Evolutionary conservation across 2,113 vertebrate genomes (phyloP).

Genomic region (Prionailurus bengalensis): DNA sequence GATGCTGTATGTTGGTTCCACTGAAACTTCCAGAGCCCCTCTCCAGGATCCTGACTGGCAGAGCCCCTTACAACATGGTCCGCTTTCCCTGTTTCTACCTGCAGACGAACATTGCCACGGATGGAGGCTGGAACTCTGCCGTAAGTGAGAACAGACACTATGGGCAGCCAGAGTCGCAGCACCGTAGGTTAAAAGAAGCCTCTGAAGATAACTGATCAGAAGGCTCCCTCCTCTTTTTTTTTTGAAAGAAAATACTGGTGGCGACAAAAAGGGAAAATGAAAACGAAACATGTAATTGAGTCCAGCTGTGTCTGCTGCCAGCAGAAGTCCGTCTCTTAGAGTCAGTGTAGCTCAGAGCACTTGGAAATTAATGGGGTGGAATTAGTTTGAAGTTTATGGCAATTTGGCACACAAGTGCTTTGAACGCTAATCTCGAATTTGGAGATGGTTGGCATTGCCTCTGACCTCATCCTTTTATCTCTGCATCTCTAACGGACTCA

Average conservation of each 20-base stretch:
- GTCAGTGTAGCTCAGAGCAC: background rate
- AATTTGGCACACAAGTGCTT: conserved; percentile 57
- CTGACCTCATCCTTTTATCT: conserved; percentile 47
- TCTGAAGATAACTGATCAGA: conserved; percentile 37
- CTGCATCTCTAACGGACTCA: background rate
- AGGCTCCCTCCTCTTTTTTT: background rate
- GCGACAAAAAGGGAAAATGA: conserved; percentile 29
- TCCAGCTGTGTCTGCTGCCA: conserved; percentile 57
- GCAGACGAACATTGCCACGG: background rate
- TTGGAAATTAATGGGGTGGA: conserved; percentile 62
- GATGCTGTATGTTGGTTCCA: too few species aligned
- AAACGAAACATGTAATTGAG: conserved; percentile 68
- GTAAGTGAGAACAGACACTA: background rate
- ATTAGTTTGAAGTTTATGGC: conserved; percentile 67
- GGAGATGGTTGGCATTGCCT: background rate
- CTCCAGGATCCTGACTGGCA: background rate
- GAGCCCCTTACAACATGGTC: background rate
- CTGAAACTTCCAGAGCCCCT: background rate
- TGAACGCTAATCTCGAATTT: conserved; percentile 41
- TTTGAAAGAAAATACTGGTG: conserved; percentile 59
- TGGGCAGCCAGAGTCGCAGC: background rate
- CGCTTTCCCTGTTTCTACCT: background rate
- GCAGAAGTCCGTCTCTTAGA: background rate
- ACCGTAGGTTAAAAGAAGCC: background rate
- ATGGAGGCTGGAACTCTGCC: background rate